These are phyloP conservation scores for Cremastinae sp. DNA, from an alignment of 2,888 invertebrate species.

Conservation along the genomic window DNA sequence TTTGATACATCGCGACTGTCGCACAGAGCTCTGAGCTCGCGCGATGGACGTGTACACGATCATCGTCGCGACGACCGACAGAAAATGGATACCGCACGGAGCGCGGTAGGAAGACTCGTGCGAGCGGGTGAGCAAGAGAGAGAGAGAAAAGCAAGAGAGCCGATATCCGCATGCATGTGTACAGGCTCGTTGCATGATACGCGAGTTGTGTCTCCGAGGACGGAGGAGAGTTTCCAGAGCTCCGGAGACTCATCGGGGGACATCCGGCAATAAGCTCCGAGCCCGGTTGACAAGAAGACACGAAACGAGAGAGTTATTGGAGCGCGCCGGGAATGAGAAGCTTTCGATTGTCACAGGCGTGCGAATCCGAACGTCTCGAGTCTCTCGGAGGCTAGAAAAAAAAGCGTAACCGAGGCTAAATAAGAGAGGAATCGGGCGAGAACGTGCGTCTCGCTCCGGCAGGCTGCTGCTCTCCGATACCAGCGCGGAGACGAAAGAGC, in stretches of 20 bases:
- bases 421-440: conserved; percentile 13
- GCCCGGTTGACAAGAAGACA: too few relatives aligned
- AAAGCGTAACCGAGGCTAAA: background rate
- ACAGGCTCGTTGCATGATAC: too few relatives aligned
- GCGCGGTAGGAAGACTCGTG: conserved; percentile 64
- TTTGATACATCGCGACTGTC: conserved; percentile 67
- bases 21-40: conserved; percentile 56
- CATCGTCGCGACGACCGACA: conserved; percentile 65
- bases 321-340: background rate
- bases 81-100: conserved; percentile 76
- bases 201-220: background rate
- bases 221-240: background rate
- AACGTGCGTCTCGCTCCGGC: conserved; percentile 50
- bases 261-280: too few relatives aligned
- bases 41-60: conserved; percentile 64
- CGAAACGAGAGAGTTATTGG: background rate
- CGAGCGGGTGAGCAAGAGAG: conserved; percentile 32
- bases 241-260: too few relatives aligned
- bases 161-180: background rate
- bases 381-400: too few relatives aligned
- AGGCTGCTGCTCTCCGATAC: conserved; percentile 70
- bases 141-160: conserved; percentile 36
- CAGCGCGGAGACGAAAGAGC: conserved; percentile 64
- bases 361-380: too few relatives aligned
- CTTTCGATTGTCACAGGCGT: background rate